These are phyloP conservation scores for Colossoma macropomum DNA, from an alignment of 2,113 vertebrate genomes.

Conservation along the genomic window DNA sequence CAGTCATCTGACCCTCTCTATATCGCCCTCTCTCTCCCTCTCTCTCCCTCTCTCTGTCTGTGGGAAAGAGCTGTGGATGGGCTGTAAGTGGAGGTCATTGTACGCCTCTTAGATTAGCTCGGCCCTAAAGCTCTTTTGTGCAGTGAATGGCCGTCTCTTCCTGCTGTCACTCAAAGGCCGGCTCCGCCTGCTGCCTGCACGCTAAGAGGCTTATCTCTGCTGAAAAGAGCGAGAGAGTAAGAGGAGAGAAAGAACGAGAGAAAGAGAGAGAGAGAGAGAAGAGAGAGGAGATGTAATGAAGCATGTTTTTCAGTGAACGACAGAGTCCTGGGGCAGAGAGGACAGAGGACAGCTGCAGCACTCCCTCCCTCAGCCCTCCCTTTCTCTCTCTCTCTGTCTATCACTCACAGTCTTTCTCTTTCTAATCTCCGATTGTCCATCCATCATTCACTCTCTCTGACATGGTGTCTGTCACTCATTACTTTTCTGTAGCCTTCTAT, in stretches of 20 bases:
- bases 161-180: conserved; percentile 99
- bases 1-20: conserved; percentile 41
- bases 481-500: conserved; percentile 69
- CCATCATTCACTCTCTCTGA: conserved; percentile 41
- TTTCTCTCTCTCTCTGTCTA: conserved; percentile 48
- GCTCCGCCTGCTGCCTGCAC: conserved; percentile 96
- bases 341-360: conserved; percentile 94
- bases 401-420: conserved; percentile 49
- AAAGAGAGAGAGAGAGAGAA: conserved; percentile 79
- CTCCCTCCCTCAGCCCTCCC: conserved; percentile 51
- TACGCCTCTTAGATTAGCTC: conserved; percentile 99
- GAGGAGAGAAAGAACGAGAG: conserved; percentile 90
- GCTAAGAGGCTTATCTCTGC: conserved; percentile 99
- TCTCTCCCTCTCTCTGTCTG: conserved; percentile 66
- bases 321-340: conserved; percentile 95
- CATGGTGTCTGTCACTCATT: conserved; percentile 31
- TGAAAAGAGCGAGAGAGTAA: conserved; percentile 81
- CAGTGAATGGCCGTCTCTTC: conserved; percentile 99
- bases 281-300: conserved; percentile 99
- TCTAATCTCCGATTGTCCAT: conserved; percentile 54
- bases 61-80: conserved; percentile 97
- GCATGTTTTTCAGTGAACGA: conserved; percentile 97
- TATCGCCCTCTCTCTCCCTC: conserved; percentile 42
- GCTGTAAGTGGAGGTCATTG: conserved; percentile 99
- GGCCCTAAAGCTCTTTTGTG: conserved; percentile 99